A percentile compares a stretch with the other conserved stretches of the same genome.
Conservation (phyloP, 2,113 vertebrate species). For the Mormyrus lacerda region DNA sequence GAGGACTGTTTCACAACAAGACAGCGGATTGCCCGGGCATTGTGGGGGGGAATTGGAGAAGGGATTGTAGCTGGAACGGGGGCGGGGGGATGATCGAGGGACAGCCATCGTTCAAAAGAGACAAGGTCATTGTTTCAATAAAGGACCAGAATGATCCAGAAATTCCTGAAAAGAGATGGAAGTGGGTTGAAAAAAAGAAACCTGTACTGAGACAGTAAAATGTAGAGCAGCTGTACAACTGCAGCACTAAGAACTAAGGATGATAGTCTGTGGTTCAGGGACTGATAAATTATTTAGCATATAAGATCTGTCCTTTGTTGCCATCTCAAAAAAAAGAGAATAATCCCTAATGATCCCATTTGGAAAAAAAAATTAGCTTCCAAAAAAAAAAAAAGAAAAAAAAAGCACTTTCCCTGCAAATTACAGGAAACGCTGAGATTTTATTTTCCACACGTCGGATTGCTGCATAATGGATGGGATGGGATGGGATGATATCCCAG, state of each 20-base stretch:
- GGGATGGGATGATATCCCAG: not conserved
- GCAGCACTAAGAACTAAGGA: conserved; percentile 13
- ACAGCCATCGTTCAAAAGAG: conserved; percentile 25
- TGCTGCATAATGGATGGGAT: not conserved
- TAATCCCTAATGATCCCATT: conserved; percentile 14
- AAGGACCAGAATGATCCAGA: conserved; percentile 13
- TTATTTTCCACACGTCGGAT: conserved; percentile 2
- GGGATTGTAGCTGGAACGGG: not conserved
- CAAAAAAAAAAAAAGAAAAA: not conserved
- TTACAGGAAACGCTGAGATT: conserved; percentile 6
- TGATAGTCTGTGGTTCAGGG: conserved; percentile 26
- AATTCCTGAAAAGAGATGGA: conserved; percentile 38
- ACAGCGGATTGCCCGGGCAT: conserved; percentile 52
- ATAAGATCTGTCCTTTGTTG: conserved; percentile 19
- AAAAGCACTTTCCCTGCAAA: not conserved
- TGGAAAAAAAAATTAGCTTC: not conserved
- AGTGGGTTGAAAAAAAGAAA: conserved; percentile 9
- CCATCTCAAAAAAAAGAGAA: conserved; percentile 3
- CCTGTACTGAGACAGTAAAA: not conserved
- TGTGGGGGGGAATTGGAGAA: conserved; percentile 34
- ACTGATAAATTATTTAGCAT: conserved; percentile 27
- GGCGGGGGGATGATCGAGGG: not conserved
- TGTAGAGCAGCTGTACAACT: not conserved
- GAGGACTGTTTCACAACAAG: conserved; percentile 61
- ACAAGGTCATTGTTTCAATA: conserved; percentile 46